phyloP scores from a whole-genome alignment of 2,113 vertebrate genomes.

The Xiphias gladius region DNA sequence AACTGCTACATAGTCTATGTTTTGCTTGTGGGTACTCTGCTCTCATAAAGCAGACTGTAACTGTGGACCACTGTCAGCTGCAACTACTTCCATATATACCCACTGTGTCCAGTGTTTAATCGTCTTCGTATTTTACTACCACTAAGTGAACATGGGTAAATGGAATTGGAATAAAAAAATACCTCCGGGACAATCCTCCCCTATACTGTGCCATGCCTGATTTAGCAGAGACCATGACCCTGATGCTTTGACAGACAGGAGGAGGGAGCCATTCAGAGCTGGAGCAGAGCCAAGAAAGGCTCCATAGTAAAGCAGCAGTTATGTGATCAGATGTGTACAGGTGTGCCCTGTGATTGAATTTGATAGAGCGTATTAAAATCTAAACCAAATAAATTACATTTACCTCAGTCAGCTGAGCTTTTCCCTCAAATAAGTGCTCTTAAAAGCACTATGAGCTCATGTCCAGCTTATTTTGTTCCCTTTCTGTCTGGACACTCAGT shows the following conservation, averaged over 20 bases:
- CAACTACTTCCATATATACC: conserved; percentile 5
- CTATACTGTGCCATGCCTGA: neutral
- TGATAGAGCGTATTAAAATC: conserved; percentile 17
- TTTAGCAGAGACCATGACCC: conserved; percentile 4
- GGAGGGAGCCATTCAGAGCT: conserved; percentile 6
- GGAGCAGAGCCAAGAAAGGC: neutral
- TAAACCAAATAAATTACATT: conserved; percentile 2
- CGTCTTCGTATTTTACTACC: neutral
- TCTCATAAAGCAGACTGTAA: neutral
- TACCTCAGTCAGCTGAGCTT: neutral
- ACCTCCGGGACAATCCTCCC: conserved; percentile 20
- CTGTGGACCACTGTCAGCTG: neutral
- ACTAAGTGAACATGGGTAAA: conserved; percentile 23
- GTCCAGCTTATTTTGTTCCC: neutral
- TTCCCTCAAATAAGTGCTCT: neutral
- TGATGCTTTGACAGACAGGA: neutral
- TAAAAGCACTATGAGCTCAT: neutral
- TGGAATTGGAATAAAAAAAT: conserved; percentile 8
- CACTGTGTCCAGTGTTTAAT: conserved; percentile 1
- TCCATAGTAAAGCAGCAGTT: neutral
- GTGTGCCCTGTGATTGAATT: conserved; percentile 4
- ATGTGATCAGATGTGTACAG: neutral
- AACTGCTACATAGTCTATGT: neutral
- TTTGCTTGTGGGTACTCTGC: conserved; percentile 1
- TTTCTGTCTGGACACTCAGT: conserved; percentile 1